phyloP scores from a whole-genome alignment of 2,888 invertebrate species.

The Apoda limacodes region DNA sequence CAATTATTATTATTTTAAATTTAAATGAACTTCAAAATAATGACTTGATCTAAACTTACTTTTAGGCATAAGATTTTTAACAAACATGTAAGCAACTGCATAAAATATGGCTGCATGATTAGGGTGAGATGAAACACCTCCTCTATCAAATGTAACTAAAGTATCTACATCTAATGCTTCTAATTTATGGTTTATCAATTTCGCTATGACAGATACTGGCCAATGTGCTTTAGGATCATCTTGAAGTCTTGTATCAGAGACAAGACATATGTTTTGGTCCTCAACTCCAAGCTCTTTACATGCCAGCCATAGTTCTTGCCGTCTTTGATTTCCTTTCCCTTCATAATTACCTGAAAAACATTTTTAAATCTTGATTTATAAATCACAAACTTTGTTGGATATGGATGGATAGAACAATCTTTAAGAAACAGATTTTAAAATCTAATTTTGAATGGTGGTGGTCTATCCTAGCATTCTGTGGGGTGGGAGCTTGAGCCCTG shows the following conservation, averaged over 20 bases:
- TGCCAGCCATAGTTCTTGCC: conserved; percentile 85
- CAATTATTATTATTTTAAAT: not conserved
- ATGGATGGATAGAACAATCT: not conserved
- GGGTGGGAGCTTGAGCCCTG: too few species aligned
- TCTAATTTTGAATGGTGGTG: too few species aligned
- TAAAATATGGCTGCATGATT: conserved; percentile 92
- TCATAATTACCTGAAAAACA: conserved; percentile 73
- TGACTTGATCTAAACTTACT: conserved; percentile 60
- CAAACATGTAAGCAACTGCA: conserved; percentile 82
- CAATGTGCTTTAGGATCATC: conserved; percentile 84
- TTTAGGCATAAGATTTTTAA: conserved; percentile 79
- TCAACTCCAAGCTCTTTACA: conserved; percentile 84
- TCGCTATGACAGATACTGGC: conserved; percentile 68
- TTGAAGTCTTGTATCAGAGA: conserved; percentile 77
- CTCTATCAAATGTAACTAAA: conserved; percentile 93
- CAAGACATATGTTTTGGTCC: conserved; percentile 78
- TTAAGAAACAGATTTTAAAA: too few species aligned
- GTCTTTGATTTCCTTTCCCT: conserved; percentile 72
- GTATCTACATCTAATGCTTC: conserved; percentile 83
- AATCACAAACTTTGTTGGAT: not conserved
- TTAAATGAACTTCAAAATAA: not conserved
- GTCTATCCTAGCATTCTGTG: too few species aligned
- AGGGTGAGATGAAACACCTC: conserved; percentile 91
- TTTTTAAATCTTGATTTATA: too few species aligned
- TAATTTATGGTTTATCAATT: conserved; percentile 65